Percentiles rank a stretch among this genome's conserved stretches.
phyloP scores from a whole-genome alignment of 2,888 invertebrate species.

The Polylopha cassiicola region DNA sequence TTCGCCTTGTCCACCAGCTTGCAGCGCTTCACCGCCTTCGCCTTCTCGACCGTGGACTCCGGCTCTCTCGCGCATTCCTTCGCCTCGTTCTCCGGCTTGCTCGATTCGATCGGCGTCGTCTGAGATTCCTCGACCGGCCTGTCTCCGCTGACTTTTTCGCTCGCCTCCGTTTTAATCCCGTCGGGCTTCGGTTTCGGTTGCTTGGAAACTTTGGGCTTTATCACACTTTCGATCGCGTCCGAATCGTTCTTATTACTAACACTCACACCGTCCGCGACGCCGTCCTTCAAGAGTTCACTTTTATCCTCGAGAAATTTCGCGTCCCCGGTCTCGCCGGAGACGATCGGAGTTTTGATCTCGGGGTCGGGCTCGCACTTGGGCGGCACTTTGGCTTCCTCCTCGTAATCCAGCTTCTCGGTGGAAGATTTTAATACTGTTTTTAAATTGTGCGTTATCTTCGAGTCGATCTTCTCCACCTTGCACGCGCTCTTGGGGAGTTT shows the following conservation, averaged over 20 bases:
- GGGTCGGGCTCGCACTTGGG: slow-evolving; percentile 30
- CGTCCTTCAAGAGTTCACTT: slow-evolving; percentile 30
- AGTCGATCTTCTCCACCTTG: slow-evolving; percentile 60
- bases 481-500: slow-evolving; percentile 60
- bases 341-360: slow-evolving; percentile 31
- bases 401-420: slow-evolving; percentile 44
- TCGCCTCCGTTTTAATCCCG: slow-evolving; percentile 7
- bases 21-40: slow-evolving; percentile 40
- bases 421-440: slow-evolving; percentile 66
- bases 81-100: slow-evolving; percentile 26
- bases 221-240: slow-evolving; percentile 9
- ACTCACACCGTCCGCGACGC: slow-evolving; percentile 12
- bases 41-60: slow-evolving; percentile 24
- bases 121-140: slow-evolving; percentile 30
- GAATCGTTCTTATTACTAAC: slow-evolving; percentile 16
- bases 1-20: slow-evolving; percentile 41
- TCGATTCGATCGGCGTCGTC: slow-evolving; percentile 15
- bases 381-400: slow-evolving; percentile 39
- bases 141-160: slow-evolving; percentile 10
- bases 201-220: slow-evolving; percentile 17
- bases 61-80: slow-evolving; percentile 24
- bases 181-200: slow-evolving; percentile 14
- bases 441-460: slow-evolving; percentile 55
- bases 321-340: slow-evolving; percentile 26
- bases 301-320: slow-evolving; percentile 24